phyloP scores from a whole-genome alignment of 2,113 vertebrate species.

The Odontesthes bonariensis region DNA sequence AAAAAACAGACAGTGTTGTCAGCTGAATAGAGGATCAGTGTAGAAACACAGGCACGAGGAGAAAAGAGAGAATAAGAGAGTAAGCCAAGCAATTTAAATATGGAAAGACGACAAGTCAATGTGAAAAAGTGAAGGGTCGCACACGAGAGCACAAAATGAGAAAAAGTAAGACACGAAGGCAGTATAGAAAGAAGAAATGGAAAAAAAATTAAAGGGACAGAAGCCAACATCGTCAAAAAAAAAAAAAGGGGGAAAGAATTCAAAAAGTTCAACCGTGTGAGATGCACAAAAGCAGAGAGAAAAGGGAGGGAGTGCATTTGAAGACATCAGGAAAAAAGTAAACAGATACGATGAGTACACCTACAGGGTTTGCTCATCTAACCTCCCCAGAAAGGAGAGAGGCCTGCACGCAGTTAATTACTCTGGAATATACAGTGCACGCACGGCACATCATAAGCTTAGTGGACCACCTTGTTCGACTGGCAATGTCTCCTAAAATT shows the following conservation, averaged over 20 bases:
- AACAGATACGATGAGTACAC: not conserved
- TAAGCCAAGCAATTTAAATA: slow-evolving; percentile 18
- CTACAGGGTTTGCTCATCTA: slow-evolving; percentile 4
- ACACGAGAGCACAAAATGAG: not conserved
- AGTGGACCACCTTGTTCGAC: slow-evolving; percentile 59
- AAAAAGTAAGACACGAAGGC: not conserved
- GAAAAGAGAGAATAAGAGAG: slow-evolving; percentile 20
- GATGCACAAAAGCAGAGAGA: not conserved
- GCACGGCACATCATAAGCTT: slow-evolving; percentile 53
- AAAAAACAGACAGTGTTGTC: slow-evolving; percentile 43
- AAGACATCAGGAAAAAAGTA: not conserved
- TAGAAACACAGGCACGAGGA: slow-evolving; percentile 24
- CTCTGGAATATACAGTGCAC: slow-evolving; percentile 37
- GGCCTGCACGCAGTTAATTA: slow-evolving; percentile 21
- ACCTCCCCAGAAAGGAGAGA: not conserved
- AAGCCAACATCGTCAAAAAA: not conserved
- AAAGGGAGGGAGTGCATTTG: not conserved
- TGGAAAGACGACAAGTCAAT: slow-evolving; percentile 7
- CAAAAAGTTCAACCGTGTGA: not conserved
- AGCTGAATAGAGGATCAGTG: slow-evolving; percentile 51
- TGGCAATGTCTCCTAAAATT: slow-evolving; percentile 57
- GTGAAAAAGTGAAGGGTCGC: not conserved
- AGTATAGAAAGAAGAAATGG: not conserved
- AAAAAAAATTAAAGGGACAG: not conserved
- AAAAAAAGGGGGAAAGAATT: slow-evolving; percentile 8